Evolutionary conservation across 2,113 vertebrate genomes (phyloP), one percentile per base, ranked within the genome.

Genomic region (Cardinalis cardinalis): DNA sequence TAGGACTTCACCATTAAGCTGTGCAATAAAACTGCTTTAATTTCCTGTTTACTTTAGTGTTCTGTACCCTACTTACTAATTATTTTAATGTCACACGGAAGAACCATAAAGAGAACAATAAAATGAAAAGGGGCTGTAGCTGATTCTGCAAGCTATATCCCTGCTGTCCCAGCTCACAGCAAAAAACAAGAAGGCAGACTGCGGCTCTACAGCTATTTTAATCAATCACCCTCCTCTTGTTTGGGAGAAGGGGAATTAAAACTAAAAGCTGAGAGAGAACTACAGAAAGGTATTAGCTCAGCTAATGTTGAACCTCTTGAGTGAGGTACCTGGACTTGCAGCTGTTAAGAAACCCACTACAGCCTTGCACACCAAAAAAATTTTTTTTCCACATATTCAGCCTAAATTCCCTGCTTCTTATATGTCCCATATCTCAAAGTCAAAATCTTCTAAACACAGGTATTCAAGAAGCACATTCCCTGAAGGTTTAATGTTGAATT

Each of bases 11-110:
- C 66, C 63, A 58, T 77, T 87, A 95, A 90, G 48, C 43, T 72
- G 36, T 38, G 74, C 78, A 93, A 92, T 89, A 87, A 92, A 82
- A 74, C 60, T 49, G 40, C 79, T 92, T 95, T 93, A 89, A 89
- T 96, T 96, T 96, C 95, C 83, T 94, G 85, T 90, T 93, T 95
- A 72, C 86, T 94, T 93, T 51, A 65, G 56, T 80, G 88, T 29
- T 88, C 59, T 95, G 66, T 76, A 63, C 55, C 63, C 44, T 64
- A 72, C 83, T 95, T 91, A 88, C 92, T 92, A 95, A 96, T 93
- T 88, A 93, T 91, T 92, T 95, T 95, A 95, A 95, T 84, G 51
- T 81, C 77, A 80, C 93, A 93, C 5, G 0, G 80, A 93, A 93
- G 92, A 95, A 84, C 46, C 85, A 88, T 92, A 94, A 91, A 91